These are phyloP conservation scores for Drosophila engyochracea DNA, from an alignment of 2,888 invertebrate genomes.

Conservation along the genomic window DNA sequence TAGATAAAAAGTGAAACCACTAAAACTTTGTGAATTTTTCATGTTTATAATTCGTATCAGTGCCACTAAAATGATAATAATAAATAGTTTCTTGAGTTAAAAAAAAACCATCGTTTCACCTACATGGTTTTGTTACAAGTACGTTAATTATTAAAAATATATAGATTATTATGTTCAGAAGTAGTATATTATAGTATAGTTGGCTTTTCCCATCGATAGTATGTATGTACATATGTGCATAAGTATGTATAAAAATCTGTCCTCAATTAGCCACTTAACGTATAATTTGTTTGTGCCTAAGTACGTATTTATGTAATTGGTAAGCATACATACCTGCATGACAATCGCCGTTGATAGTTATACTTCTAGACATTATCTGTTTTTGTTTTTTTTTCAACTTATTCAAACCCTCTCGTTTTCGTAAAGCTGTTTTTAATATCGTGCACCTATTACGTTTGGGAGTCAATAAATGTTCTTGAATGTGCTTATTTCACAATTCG, in stretches of 20 bases:
- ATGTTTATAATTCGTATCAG: neutral
- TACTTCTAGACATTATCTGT: constrained; percentile 57
- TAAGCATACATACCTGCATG: constrained; percentile 54
- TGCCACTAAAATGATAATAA: neutral
- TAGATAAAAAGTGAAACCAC: neutral
- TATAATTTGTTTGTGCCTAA: neutral
- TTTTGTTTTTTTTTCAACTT: constrained; percentile 38
- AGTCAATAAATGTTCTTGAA: constrained; percentile 31
- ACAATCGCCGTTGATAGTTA: constrained; percentile 63
- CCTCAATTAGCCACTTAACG: neutral
- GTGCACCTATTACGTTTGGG: neutral
- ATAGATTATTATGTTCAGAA: constrained; percentile 3
- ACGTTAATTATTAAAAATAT: neutral
- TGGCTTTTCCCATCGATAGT: too few species aligned
- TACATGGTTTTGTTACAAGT: neutral
- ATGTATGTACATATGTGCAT: neutral
- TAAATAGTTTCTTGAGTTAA: neutral
- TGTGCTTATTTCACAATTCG: constrained; percentile 58
- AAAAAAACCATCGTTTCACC: neutral
- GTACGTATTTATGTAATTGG: constrained; percentile 1
- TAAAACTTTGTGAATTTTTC: neutral
- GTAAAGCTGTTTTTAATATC: constrained; percentile 8
- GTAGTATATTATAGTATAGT: too few species aligned
- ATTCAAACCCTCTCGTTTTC: constrained; percentile 1
- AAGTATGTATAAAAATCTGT: neutral